Evolutionary conservation across 2,113 vertebrate species (phyloP).

Genomic region (Burhinus oedicnemus): DNA sequence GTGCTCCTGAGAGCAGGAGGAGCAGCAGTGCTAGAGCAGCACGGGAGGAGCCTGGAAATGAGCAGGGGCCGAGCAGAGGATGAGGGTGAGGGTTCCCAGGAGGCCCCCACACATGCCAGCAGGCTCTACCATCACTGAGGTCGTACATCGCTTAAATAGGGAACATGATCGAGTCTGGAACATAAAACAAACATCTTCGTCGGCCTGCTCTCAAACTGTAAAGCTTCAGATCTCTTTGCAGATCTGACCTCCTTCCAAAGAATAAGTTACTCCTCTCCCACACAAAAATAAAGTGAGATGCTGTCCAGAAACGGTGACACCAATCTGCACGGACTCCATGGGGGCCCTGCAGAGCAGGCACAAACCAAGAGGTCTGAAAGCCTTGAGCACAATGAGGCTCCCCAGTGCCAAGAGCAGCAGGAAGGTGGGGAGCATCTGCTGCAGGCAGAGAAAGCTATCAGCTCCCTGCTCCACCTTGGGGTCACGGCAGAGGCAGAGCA

Average conservation of each 20-base stretch:
- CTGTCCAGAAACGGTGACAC: conserved; percentile 63
- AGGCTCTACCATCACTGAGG: conserved; percentile 2
- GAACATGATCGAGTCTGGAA: not conserved
- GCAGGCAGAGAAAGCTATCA: not conserved
- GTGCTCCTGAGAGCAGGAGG: conserved; percentile 21
- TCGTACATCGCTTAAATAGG: not conserved
- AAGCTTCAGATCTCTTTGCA: conserved; percentile 4
- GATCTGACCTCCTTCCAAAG: conserved; percentile 66
- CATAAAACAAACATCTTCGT: conserved; percentile 3
- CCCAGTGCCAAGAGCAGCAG: not conserved
- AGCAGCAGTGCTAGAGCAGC: conserved; percentile 49
- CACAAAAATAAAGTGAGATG: conserved; percentile 57
- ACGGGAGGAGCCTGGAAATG: not conserved
- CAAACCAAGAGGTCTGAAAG: not conserved
- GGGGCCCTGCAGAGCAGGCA: conserved; percentile 15
- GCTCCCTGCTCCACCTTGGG: not conserved
- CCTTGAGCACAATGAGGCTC: not conserved
- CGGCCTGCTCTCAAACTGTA: conserved; percentile 41
- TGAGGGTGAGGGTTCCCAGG: not conserved
- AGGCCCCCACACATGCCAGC: not conserved
- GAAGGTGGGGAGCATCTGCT: not conserved
- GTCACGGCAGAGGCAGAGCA: conserved; percentile 8
- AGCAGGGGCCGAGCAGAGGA: not conserved
- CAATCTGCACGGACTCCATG: not conserved
- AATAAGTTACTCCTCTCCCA: conserved; percentile 73